Percentiles rank a stretch among this genome's conserved stretches.
These are phyloP conservation scores for Diceros bicornis DNA, from an alignment of 2,797 vertebrate species.

Conservation along the genomic window DNA sequence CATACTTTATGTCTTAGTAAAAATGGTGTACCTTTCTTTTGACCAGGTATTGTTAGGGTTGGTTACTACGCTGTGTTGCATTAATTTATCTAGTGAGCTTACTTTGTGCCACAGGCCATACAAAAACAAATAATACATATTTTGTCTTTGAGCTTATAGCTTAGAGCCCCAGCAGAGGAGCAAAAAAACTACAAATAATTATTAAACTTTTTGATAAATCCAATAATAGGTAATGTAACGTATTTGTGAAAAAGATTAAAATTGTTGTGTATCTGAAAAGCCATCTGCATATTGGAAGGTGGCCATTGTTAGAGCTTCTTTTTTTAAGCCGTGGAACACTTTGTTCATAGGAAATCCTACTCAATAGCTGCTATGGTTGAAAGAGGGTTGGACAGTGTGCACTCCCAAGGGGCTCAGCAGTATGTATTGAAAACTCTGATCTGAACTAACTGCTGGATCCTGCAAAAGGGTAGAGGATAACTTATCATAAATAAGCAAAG, in stretches of 20 bases:
- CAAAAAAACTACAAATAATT: not conserved
- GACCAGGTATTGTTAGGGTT: not conserved
- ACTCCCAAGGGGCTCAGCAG: not conserved
- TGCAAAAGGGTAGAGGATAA: not conserved
- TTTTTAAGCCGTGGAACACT: not conserved
- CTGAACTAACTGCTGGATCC: not conserved
- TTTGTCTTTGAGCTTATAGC: not conserved
- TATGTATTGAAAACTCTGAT: not conserved
- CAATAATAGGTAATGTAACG: not conserved
- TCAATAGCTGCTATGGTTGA: not conserved
- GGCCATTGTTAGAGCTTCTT: not conserved
- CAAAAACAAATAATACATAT: not conserved
- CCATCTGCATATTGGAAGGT: slow-evolving; percentile 51
- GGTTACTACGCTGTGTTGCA: not conserved
- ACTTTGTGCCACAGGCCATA: not conserved
- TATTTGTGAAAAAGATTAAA: not conserved
- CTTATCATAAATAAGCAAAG: not conserved
- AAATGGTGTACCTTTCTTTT: not conserved
- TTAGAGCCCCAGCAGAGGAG: not conserved
- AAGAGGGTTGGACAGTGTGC: not conserved
- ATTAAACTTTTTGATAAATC: not conserved
- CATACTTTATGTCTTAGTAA: not conserved
- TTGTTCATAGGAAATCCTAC: slow-evolving; percentile 20
- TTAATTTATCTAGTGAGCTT: not conserved
- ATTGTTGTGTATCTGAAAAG: slow-evolving; percentile 29